A percentile compares a stretch with the other conserved stretches of the same genome.
Conservation (phyloP, 2,888 invertebrate species). For the Melikaiella ostensackeni region DNA sequence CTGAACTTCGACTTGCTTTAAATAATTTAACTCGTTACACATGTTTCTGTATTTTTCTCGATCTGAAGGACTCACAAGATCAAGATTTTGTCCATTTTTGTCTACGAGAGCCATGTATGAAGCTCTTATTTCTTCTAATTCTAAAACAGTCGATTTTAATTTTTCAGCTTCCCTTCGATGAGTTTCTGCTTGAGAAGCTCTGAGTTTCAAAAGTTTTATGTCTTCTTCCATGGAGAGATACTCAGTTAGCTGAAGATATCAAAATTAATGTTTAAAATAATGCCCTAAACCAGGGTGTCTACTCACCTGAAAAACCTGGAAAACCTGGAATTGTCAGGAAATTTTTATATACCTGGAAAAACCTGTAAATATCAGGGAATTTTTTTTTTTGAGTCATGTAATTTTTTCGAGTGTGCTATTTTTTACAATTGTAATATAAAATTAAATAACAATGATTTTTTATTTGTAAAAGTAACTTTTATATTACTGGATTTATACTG, state of each 20-base stretch:
- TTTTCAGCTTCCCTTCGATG: slow-evolving; percentile 27
- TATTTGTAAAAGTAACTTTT: too few relatives aligned
- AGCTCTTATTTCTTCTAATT: slow-evolving; percentile 34
- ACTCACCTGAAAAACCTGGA: too few relatives aligned
- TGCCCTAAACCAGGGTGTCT: too few relatives aligned
- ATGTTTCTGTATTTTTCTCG: slow-evolving; percentile 28
- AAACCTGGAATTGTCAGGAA: too few relatives aligned
- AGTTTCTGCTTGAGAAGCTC: slow-evolving; percentile 15
- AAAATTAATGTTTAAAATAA: not conserved
- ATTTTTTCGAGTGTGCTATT: too few relatives aligned
- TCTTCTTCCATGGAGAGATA: slow-evolving; percentile 26
- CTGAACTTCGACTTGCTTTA: slow-evolving; percentile 27
- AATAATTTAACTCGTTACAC: slow-evolving; percentile 27
- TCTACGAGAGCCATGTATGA: slow-evolving; percentile 27
- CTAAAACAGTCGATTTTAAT: slow-evolving; percentile 17
- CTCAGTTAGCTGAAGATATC: slow-evolving; percentile 15
- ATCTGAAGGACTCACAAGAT: slow-evolving; percentile 22
- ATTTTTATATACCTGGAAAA: too few relatives aligned
- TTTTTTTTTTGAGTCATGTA: too few relatives aligned
- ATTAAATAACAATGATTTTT: too few relatives aligned
- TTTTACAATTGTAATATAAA: too few relatives aligned
- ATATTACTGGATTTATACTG: too few relatives aligned
- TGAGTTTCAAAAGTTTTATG: slow-evolving; percentile 20
- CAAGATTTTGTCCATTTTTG: slow-evolving; percentile 31
- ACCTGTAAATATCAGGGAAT: too few relatives aligned